phyloP scores from a whole-genome alignment of 2,888 invertebrate species.

The Apodemia zela region DNA sequence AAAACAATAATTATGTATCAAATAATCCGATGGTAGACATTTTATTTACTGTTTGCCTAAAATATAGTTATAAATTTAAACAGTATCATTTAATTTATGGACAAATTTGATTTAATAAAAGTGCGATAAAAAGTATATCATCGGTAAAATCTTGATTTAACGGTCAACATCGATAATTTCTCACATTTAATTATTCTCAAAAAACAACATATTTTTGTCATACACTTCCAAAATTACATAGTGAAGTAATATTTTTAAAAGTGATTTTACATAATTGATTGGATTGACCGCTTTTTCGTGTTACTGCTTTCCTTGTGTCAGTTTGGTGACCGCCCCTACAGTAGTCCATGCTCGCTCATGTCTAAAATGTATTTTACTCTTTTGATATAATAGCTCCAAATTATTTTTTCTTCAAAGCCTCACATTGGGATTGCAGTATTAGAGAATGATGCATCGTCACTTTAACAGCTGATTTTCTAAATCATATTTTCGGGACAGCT shows the following conservation, averaged over 20 bases:
- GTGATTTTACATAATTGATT: conserved; percentile 75
- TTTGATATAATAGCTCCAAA: conserved; percentile 72
- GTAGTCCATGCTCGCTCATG: conserved; percentile 80
- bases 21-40: conserved; percentile 54
- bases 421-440: conserved; percentile 78
- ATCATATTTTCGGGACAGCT: conserved; percentile 76
- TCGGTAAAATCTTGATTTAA: conserved; percentile 27
- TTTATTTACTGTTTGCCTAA: conserved; percentile 24
- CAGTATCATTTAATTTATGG: background rate
- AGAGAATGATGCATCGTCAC: conserved; percentile 80
- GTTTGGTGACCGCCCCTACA: conserved; percentile 79
- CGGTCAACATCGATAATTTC: conserved; percentile 27
- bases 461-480: conserved; percentile 78
- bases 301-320: conserved; percentile 83
- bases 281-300: conserved; percentile 82
- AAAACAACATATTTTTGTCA: conserved; percentile 74
- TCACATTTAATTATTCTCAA: conserved; percentile 52
- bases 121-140: conserved; percentile 20
- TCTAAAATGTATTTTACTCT: conserved; percentile 70
- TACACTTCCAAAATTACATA: conserved; percentile 47
- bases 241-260: conserved; percentile 65
- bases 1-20: conserved; percentile 47
- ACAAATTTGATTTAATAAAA: too few species aligned
- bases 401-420: conserved; percentile 76
- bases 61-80: conserved; percentile 14